Conservation (phyloP, 2,888 invertebrate genomes). For the Orchesella flavescens region DNA sequence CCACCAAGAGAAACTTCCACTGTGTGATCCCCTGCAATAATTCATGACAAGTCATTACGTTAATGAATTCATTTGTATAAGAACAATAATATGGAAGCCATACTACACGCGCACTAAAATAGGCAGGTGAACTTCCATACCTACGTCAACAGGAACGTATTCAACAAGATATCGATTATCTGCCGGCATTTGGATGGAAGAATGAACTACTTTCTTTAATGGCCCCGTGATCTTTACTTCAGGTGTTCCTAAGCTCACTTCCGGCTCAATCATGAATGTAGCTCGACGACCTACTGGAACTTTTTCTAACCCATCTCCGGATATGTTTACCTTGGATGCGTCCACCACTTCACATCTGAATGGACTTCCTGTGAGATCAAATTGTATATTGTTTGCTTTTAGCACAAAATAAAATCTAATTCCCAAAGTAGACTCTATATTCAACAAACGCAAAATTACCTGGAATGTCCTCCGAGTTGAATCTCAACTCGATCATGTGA, state of each 20-base stretch:
- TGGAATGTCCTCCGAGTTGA: slow-evolving; percentile 96
- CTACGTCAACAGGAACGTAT: slow-evolving; percentile 91
- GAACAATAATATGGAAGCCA: neutral
- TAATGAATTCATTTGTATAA: neutral
- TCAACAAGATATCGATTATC: slow-evolving; percentile 75
- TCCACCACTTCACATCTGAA: slow-evolving; percentile 87
- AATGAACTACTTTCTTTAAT: slow-evolving; percentile 82
- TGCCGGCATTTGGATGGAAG: slow-evolving; percentile 74
- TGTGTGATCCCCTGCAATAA: slow-evolving; percentile 83
- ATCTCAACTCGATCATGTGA: slow-evolving; percentile 94
- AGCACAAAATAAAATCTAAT: neutral
- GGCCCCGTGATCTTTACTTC: slow-evolving; percentile 87
- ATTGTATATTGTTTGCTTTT: slow-evolving; percentile 18
- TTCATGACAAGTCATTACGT: neutral
- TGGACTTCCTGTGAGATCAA: slow-evolving; percentile 81
- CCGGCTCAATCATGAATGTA: slow-evolving; percentile 90
- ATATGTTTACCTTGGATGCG: slow-evolving; percentile 87
- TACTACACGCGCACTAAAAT: no score
- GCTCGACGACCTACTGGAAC: slow-evolving; percentile 90
- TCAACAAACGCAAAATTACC: no score
- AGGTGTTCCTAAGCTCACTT: slow-evolving; percentile 80
- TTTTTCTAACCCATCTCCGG: slow-evolving; percentile 88
- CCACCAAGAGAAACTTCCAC: slow-evolving; percentile 84
- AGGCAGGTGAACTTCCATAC: slow-evolving; percentile 75
- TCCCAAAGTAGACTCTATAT: no score